Evolutionary conservation across 1,140 invertebrate genomes (phyloP), one percentile per base, ranked within the genome.

Genomic region (Drosophila tristis): DNA sequence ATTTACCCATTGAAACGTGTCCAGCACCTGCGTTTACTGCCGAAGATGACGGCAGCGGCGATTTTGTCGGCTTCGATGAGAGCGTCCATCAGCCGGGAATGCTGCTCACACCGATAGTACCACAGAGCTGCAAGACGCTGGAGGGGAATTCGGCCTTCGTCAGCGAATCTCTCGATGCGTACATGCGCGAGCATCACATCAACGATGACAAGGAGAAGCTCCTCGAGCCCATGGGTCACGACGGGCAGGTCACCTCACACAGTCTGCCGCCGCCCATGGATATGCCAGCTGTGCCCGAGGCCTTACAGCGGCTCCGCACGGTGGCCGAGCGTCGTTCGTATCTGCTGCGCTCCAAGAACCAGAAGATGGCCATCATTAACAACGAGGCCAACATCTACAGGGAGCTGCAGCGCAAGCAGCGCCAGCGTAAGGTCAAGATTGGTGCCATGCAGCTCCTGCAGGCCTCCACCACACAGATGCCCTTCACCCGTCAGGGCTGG

Each of bases 41-140:
- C 16, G 53, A 68, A 29, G 53, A 68, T 13, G 85, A 89, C 5
- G 72, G 51, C 8, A 75, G 72, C 45, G 91, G 90, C 29, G 91
- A 90, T 44, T 92, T 91, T 23, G 77, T 92, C 4, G 91, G 90
- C 31, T 92, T 92, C 43, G 86, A 87, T 49, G 91, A 92, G n/a
- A 76, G 68, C 44, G 84, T 66, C 6, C 78, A 81, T 45, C 61
- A 89, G 62, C 90, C 90, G 4, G 91, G 91, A 5, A 90, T 92
- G 89, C 48, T 92, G 44, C 82, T 84, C 2, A 92, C 91, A 0
- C 91, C 91, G 11, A 26, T 91, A 15, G 91, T 92, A 23, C 87
- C 90, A 1, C 63, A 62, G 54, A 80, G 74, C 29, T 65, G 68
- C 54, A 78, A 80, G 44, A 79, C 79, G 0, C 2, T 65, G 0